Evolutionary conservation across 2,888 invertebrate genomes (phyloP), one percentile per base, ranked within the genome.

Genomic region (Callyntrura sp.): DNA sequence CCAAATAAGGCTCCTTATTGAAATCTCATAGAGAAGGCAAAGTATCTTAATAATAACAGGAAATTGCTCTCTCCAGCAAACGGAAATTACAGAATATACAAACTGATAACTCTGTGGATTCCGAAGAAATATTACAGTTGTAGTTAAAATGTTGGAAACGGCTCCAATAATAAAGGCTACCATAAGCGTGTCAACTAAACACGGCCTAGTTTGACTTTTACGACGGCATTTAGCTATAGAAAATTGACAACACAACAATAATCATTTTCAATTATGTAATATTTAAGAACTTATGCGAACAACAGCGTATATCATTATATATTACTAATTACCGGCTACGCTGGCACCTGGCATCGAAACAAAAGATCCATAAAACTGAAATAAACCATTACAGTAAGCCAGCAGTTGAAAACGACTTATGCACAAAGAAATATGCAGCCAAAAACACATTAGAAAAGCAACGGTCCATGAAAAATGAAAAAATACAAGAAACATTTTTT

Each of bases 301-400:
- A 9, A 23, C 3, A n/a, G n/a, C n/a, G n/a, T n/a, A n/a, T n/a
- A n/a, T n/a, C n/a, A n/a, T 65, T 28, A 65, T 28, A 65, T 28
- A 2, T 14, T 65, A 12, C n/a, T 45, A 11, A 25, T 55, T n/a
- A 83, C 83, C 83, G 4, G 83, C 65, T 6, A 83, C 17, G 14
- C 65, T 20, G 3, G 65, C 83, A 25, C 83, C 83, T 48, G 83
- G 83, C 83, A 83, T 83, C 1, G 83, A 45, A 11, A 48, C 4
- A 4, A 43, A 23, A 0, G 83, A 83, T 23, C 65, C 62, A 48
- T 48, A 83, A 68, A 83, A 83, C 51, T 65, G 2, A 51, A 83
- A 65, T 2, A 83, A n/a, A 48, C 83, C 83, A 51, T 83, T 83
- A 17, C 62, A 83, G 28, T 68, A 83, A 1, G 83, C 48, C 23